phyloP scores from a whole-genome alignment of 2,888 invertebrate species.

The Mantis religiosa region DNA sequence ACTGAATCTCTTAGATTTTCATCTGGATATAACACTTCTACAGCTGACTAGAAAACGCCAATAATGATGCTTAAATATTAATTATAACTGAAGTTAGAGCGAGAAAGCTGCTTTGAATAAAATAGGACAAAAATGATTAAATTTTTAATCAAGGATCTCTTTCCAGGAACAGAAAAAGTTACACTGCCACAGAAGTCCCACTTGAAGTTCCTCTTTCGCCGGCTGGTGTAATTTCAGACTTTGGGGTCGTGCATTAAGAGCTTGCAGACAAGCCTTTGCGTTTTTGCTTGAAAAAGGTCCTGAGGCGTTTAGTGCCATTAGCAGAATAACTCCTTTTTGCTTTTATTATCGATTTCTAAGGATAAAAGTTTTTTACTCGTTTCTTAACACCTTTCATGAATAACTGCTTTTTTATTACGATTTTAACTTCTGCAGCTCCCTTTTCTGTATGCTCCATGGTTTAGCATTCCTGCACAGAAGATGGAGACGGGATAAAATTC shows the following conservation, averaged over 20 bases:
- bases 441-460: not conserved
- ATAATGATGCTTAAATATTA: not conserved
- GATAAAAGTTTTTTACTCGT: not conserved
- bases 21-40: too few relatives aligned
- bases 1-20: too few relatives aligned
- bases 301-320: not conserved
- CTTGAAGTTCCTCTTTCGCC: not conserved
- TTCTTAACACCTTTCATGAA: not conserved
- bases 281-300: not conserved
- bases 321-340: not conserved
- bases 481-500: not conserved
- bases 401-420: not conserved
- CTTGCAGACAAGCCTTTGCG: not conserved
- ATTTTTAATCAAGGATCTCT: not conserved
- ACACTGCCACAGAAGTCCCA: not conserved
- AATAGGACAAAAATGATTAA: not conserved
- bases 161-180: not conserved
- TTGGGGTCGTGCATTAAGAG: not conserved
- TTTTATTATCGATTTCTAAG: not conserved
- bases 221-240: not conserved
- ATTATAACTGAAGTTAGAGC: not conserved
- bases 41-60: too few relatives aligned
- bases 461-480: not conserved
- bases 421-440: not conserved
- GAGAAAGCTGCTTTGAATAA: not conserved